Evolutionary conservation across 2,888 invertebrate genomes (phyloP).

Genomic region (Troides oblongomaculatus): DNA sequence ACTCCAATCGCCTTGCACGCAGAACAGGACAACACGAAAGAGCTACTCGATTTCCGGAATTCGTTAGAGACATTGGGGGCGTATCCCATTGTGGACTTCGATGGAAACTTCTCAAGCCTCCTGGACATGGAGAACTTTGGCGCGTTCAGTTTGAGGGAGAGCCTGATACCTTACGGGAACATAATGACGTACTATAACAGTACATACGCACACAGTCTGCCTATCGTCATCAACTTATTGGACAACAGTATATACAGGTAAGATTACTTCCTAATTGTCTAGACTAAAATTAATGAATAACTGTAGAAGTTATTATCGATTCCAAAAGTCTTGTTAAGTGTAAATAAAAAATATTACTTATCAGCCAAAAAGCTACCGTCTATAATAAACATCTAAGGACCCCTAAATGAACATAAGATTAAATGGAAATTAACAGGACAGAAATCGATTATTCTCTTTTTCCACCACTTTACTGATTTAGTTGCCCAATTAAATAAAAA

Average conservation of each 20-base stretch:
- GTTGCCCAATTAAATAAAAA: too few species aligned
- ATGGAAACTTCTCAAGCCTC: constrained; percentile 84
- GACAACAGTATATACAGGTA: constrained; percentile 86
- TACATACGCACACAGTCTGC: constrained; percentile 88
- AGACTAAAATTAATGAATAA: too few species aligned
- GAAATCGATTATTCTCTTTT: too few species aligned
- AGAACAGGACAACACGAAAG: constrained; percentile 62
- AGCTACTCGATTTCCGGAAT: constrained; percentile 59
- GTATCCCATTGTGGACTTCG: constrained; percentile 74
- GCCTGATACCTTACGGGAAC: constrained; percentile 75
- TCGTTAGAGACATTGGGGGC: constrained; percentile 65
- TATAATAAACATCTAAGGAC: too few species aligned
- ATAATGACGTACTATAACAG: constrained; percentile 87
- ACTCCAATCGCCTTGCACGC: constrained; percentile 83
- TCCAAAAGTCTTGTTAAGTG: too few species aligned
- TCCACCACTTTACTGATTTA: too few species aligned
- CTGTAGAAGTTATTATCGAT: too few species aligned
- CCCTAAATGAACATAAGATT: too few species aligned
- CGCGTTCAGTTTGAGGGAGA: constrained; percentile 81
- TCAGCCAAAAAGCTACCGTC: too few species aligned
- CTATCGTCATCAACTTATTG: constrained; percentile 85
- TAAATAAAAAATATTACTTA: too few species aligned
- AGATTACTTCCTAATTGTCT: neutral
- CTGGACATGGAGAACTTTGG: constrained; percentile 83
- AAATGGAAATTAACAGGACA: too few species aligned